Percentiles rank a stretch among this genome's conserved stretches.
Evolutionary conservation across 2,797 vertebrate species (phyloP).

Genomic region (Menidia menidia): DNA sequence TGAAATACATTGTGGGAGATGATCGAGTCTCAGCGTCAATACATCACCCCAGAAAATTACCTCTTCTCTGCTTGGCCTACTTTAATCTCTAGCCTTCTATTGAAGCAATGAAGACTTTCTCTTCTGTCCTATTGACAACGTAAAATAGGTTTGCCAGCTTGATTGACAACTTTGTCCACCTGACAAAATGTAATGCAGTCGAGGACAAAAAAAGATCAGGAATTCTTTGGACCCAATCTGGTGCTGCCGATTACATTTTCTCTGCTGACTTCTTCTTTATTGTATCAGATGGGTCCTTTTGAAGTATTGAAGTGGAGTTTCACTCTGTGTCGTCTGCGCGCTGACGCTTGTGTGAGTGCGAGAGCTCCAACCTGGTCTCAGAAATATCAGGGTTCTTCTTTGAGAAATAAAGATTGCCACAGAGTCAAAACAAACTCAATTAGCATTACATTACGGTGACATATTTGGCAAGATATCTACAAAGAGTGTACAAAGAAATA

Average conservation of each 20-base stretch:
- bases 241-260: conserved; percentile 81
- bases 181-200: conserved; percentile 82
- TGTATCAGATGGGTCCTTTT: conserved; percentile 78
- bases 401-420: conserved; percentile 40
- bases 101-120: conserved; percentile 78
- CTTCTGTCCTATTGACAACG: conserved; percentile 81
- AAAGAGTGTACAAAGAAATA: conserved; percentile 19
- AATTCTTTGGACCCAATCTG: conserved; percentile 84
- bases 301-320: conserved; percentile 66
- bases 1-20: conserved; percentile 76
- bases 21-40: conserved; percentile 83
- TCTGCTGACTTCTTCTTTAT: conserved; percentile 72
- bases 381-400: conserved; percentile 52
- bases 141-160: conserved; percentile 85
- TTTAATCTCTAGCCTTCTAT: conserved; percentile 84
- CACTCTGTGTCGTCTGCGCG: conserved; percentile 43
- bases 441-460: conserved; percentile 50
- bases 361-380: conserved; percentile 27
- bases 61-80: conserved; percentile 83
- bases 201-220: conserved; percentile 81
- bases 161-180: conserved; percentile 87
- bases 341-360: conserved; percentile 16
- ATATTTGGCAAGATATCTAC: conserved; percentile 37
- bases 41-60: conserved; percentile 82
- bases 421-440: conserved; percentile 53